A percentile compares a stretch with the other conserved stretches of the same genome.
Conservation (phyloP, 2,113 vertebrate species). For the Sebastes schlegelii region DNA sequence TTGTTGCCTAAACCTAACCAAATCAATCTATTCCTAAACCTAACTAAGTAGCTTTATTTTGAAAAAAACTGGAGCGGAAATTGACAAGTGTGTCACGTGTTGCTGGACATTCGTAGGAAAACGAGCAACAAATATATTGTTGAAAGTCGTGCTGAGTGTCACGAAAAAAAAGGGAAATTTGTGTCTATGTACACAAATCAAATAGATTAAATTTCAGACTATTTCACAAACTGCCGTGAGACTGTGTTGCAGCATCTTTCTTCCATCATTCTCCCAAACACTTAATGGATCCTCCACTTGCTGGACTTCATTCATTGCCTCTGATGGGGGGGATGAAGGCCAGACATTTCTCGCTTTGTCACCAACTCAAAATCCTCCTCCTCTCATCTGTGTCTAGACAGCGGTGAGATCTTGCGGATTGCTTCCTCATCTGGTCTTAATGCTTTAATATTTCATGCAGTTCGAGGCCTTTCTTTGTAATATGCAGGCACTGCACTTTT, state of each 20-base stretch:
- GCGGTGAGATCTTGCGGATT: conserved; percentile 28
- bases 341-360: conserved; percentile 19
- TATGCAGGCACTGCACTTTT: conserved; percentile 74
- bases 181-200: too few relatives aligned
- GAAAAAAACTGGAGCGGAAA: too few relatives aligned
- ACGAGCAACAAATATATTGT: too few relatives aligned
- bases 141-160: too few relatives aligned
- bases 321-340: background rate
- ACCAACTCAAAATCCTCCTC: conserved; percentile 23
- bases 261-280: conserved; percentile 6
- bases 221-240: too few relatives aligned
- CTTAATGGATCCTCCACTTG: conserved; percentile 8
- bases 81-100: too few relatives aligned
- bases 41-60: too few relatives aligned
- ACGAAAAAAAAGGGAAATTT: too few relatives aligned
- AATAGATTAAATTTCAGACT: too few relatives aligned
- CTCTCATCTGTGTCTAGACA: conserved; percentile 44
- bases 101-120: too few relatives aligned
- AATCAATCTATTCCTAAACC: too few relatives aligned
- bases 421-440: conserved; percentile 56
- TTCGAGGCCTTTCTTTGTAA: conserved; percentile 69
- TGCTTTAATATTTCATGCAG: conserved; percentile 73
- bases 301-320: conserved; percentile 13
- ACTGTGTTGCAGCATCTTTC: background rate
- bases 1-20: too few relatives aligned